Evolutionary conservation across 2,113 vertebrate genomes (phyloP).

Genomic region (Psettodes erumei): DNA sequence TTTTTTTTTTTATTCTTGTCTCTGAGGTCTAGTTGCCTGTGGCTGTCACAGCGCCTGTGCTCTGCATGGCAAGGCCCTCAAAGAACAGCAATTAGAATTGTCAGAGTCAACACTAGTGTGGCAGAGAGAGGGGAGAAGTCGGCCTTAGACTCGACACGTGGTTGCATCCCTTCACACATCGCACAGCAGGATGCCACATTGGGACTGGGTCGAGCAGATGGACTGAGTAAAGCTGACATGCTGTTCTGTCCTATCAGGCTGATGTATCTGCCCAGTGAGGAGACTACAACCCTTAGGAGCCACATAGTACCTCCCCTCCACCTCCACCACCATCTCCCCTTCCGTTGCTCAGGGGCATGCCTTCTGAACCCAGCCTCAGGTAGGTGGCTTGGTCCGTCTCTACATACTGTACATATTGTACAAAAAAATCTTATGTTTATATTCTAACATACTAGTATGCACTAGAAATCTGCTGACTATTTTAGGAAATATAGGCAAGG

Average conservation of each 20-base stretch:
- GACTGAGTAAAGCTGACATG: constrained; percentile 66
- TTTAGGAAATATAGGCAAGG: neutral
- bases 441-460: too few relatives aligned
- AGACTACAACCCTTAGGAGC: constrained; percentile 67
- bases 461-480: neutral
- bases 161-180: constrained; percentile 63
- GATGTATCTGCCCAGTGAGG: constrained; percentile 72
- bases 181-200: constrained; percentile 50
- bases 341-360: constrained; percentile 86
- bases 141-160: constrained; percentile 34
- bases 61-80: constrained; percentile 21
- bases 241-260: constrained; percentile 75
- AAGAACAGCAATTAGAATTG: constrained; percentile 24
- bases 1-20: constrained; percentile 47
- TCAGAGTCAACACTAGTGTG: constrained; percentile 27
- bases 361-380: constrained; percentile 92
- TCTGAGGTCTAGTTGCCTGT: constrained; percentile 19
- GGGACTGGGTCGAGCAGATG: constrained; percentile 40
- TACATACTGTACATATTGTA: constrained; percentile 12
- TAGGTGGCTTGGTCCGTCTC: constrained; percentile 65
- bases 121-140: constrained; percentile 34
- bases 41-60: constrained; percentile 2
- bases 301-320: constrained; percentile 52
- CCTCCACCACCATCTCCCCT: constrained; percentile 50
- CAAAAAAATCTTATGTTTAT: too few relatives aligned